Evolutionary conservation across 2,888 invertebrate species (phyloP).

Genomic region (Drosophila histrio): DNA sequence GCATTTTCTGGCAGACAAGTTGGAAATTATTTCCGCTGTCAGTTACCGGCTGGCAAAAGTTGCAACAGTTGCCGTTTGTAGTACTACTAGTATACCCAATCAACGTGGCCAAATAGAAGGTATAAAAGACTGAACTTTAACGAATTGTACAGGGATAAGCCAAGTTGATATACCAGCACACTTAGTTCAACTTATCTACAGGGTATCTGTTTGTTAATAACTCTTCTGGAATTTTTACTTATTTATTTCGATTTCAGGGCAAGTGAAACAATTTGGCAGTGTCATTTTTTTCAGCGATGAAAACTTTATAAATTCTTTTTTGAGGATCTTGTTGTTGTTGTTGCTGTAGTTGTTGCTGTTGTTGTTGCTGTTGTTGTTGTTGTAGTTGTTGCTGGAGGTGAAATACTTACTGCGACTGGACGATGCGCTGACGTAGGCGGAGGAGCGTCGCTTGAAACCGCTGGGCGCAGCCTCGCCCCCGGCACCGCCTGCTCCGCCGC

Average conservation of each 20-base stretch:
- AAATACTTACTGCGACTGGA: slow-evolving; percentile 85
- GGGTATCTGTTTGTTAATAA: background rate
- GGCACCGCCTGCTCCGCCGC: slow-evolving; percentile 83
- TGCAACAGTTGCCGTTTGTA: slow-evolving; percentile 20
- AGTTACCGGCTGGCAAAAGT: slow-evolving; percentile 40
- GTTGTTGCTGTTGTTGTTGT: background rate
- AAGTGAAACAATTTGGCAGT: slow-evolving; percentile 16
- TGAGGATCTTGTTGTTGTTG: background rate
- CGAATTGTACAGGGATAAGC: background rate
- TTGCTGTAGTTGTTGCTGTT: background rate
- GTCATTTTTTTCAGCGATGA: background rate
- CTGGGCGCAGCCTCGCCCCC: slow-evolving; percentile 85
- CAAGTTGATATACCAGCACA: background rate
- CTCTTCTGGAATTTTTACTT: background rate
- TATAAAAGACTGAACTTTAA: background rate
- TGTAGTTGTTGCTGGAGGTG: background rate
- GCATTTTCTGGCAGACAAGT: slow-evolving; percentile 17
- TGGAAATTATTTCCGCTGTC: slow-evolving; percentile 52
- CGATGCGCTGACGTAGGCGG: slow-evolving; percentile 88
- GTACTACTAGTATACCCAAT: slow-evolving; percentile 2
- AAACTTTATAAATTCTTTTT: slow-evolving; percentile 13
- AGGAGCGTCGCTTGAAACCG: slow-evolving; percentile 89
- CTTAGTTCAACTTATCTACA: too few species aligned
- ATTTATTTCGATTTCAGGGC: background rate
- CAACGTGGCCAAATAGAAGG: background rate